Conservation (phyloP, 1,140 invertebrate genomes). For the Amyelois transitella region DNA sequence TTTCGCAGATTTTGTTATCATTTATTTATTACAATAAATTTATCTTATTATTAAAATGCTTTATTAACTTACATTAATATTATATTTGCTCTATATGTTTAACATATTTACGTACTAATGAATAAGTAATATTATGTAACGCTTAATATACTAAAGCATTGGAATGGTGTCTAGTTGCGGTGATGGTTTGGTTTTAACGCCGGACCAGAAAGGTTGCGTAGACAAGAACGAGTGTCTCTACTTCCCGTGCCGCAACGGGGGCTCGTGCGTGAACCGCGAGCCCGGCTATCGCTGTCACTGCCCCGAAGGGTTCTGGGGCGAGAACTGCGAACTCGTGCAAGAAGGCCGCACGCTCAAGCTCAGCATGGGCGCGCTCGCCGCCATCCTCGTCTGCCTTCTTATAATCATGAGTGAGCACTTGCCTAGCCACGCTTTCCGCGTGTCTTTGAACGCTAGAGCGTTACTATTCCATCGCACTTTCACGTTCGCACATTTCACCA, state of each 20-base stretch:
- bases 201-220: conserved; percentile 92
- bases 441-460: conserved; percentile 26
- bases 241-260: conserved; percentile 92
- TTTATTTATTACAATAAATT: neutral
- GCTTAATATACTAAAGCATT: conserved; percentile 33
- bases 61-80: too few species aligned
- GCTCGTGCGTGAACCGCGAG: conserved; percentile 91
- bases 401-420: conserved; percentile 92
- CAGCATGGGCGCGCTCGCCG: conserved; percentile 94
- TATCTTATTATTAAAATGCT: too few species aligned
- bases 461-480: conserved; percentile 42
- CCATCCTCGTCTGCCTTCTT: conserved; percentile 94
- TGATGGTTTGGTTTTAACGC: conserved; percentile 90
- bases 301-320: conserved; percentile 93
- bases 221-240: conserved; percentile 96
- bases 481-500: conserved; percentile 35
- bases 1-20: conserved; percentile 17
- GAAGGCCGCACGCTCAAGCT: conserved; percentile 94
- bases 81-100: neutral
- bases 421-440: conserved; percentile 39
- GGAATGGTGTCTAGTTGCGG: conserved; percentile 83
- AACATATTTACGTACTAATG: neutral
- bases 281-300: conserved; percentile 89
- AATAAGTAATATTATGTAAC: conserved; percentile 1
- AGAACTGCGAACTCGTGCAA: conserved; percentile 94